Percentiles rank a stretch among this genome's conserved stretches.
These are phyloP conservation scores for Tubulanus polymorphus DNA, from an alignment of 2,888 invertebrate genomes.

Conservation along the genomic window DNA sequence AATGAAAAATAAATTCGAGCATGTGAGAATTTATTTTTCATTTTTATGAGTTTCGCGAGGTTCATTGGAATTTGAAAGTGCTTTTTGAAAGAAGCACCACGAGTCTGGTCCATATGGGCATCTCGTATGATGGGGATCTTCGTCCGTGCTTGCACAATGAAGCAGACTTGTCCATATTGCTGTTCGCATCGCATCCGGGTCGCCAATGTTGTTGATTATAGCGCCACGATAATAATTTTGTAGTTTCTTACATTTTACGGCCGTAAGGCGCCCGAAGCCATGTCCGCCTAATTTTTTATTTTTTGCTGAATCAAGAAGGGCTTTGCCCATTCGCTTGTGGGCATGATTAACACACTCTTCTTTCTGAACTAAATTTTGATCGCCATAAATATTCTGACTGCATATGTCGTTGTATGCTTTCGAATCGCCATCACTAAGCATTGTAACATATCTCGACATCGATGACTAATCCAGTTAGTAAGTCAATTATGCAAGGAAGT, in stretches of 20 bases:
- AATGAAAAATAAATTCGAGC: too few species aligned
- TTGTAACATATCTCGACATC: background rate
- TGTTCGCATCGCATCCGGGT: conserved; percentile 2
- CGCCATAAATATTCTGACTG: background rate
- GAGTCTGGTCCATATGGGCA: conserved; percentile 4
- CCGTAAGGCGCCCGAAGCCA: conserved; percentile 4
- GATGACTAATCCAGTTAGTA: too few species aligned
- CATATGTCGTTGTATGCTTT: background rate
- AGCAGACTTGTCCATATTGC: conserved; percentile 9
- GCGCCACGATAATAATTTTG: conserved; percentile 5
- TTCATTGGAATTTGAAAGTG: too few species aligned
- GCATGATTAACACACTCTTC: conserved; percentile 10
- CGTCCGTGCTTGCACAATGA: conserved; percentile 11
- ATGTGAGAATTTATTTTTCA: too few species aligned
- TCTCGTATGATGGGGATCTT: conserved; percentile 3
- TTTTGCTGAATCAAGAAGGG: conserved; percentile 6
- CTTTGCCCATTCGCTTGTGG: conserved; percentile 15
- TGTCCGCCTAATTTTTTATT: conserved; percentile 7
- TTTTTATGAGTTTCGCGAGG: too few species aligned
- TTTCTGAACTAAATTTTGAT: conserved; percentile 5
- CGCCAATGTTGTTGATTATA: background rate
- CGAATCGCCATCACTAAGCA: background rate
- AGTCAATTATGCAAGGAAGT: too few species aligned
- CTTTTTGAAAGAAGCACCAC: too few species aligned
- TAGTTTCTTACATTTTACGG: conserved; percentile 1